These are phyloP conservation scores for Toxonevra muliebris DNA, from an alignment of 2,888 invertebrate genomes.

Conservation along the genomic window DNA sequence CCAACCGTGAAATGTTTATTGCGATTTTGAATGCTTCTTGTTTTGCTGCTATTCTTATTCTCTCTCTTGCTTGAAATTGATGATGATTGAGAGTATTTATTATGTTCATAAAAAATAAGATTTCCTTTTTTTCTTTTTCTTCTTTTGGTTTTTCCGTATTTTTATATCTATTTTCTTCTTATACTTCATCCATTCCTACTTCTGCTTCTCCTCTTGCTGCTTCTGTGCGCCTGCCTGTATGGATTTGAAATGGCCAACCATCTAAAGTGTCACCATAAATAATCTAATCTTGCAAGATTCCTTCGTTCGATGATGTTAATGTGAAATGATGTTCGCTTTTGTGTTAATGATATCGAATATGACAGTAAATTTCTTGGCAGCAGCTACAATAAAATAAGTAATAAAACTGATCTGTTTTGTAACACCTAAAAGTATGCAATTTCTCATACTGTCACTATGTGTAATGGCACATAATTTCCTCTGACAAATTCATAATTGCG, in stretches of 20 bases:
- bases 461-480: no score
- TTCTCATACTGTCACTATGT: no score
- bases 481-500: no score
- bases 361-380: no score
- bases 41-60: no score
- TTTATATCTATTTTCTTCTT: neutral
- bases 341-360: neutral
- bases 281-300: conserved; percentile 22
- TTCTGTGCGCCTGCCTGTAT: neutral
- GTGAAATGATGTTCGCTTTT: conserved; percentile 18
- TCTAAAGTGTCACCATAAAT: conserved; percentile 25
- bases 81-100: conserved; percentile 26
- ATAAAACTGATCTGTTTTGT: no score
- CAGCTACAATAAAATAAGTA: no score
- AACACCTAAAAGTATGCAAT: no score
- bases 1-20: no score
- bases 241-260: neutral
- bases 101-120: conserved; percentile 19
- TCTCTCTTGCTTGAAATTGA: conserved; percentile 5
- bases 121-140: neutral
- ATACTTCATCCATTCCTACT: neutral
- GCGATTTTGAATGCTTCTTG: no score
- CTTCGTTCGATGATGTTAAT: conserved; percentile 14
- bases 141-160: neutral
- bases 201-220: neutral